phyloP scores from a whole-genome alignment of 2,797 vertebrate genomes.

The Anguilla pacifica region DNA sequence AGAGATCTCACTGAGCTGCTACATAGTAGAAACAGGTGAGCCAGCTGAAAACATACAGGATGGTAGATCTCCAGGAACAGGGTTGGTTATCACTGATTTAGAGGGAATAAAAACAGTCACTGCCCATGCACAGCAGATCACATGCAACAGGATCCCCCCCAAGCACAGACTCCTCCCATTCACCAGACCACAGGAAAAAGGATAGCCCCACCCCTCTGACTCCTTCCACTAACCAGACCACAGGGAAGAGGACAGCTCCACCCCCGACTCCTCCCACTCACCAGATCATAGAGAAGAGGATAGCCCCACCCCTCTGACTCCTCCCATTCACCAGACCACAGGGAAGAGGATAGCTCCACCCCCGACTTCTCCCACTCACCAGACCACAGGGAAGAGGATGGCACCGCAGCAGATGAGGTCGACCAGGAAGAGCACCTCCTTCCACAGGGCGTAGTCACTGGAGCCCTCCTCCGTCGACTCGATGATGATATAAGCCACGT shows the following conservation, averaged over 20 bases:
- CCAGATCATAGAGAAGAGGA: conserved; percentile 84
- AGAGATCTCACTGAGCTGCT: too few species aligned
- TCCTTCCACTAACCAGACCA: conserved; percentile 73
- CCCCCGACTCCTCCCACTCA: conserved; percentile 53
- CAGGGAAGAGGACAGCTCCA: conserved; percentile 80
- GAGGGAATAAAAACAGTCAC: too few species aligned
- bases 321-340: conserved; percentile 73
- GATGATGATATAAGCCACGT: conserved; percentile 81
- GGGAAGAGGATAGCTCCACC: conserved; percentile 82
- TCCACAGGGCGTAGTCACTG: conserved; percentile 82
- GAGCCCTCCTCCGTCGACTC: conserved; percentile 82
- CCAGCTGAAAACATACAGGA: too few species aligned
- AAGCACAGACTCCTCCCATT: too few species aligned
- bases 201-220: not conserved
- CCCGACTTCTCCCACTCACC: conserved; percentile 65
- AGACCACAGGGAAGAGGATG: conserved; percentile 80
- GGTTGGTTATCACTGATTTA: too few species aligned
- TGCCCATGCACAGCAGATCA: not conserved
- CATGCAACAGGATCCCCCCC: not conserved
- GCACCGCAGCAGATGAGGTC: conserved; percentile 85
- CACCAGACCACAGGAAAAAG: conserved; percentile 30
- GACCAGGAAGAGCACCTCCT: conserved; percentile 82
- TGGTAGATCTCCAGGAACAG: too few species aligned
- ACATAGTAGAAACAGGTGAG: too few species aligned
- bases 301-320: conserved; percentile 63